These are phyloP conservation scores for Sylvicola fuscatus DNA, from an alignment of 2,888 invertebrate species.

Conservation along the genomic window DNA sequence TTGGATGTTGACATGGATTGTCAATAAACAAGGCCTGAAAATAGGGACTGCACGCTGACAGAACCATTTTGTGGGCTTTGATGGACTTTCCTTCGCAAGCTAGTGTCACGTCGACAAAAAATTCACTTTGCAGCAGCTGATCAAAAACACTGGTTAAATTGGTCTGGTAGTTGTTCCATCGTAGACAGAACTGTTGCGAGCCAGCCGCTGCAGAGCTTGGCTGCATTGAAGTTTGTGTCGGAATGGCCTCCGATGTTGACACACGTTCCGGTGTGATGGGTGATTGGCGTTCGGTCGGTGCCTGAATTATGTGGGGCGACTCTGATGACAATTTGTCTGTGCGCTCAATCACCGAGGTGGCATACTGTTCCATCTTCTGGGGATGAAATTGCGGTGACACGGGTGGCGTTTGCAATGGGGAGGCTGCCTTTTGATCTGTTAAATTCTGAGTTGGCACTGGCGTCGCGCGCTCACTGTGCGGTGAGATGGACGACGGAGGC, in stretches of 20 bases:
- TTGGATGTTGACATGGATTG: conserved; percentile 85
- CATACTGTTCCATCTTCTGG: too few species aligned
- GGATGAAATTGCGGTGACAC: too few species aligned
- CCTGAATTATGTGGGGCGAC: too few species aligned
- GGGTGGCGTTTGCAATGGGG: too few species aligned
- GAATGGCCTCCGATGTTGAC: neutral
- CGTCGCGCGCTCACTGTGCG: too few species aligned
- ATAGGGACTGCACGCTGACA: conserved; percentile 85
- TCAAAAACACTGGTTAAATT: conserved; percentile 67
- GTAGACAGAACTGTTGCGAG: conserved; percentile 69
- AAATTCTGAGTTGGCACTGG: too few species aligned
- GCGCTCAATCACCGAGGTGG: too few species aligned
- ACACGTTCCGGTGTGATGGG: too few species aligned
- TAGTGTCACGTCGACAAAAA: conserved; percentile 78
- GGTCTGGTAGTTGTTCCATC: conserved; percentile 87
- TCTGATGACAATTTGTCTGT: too few species aligned
- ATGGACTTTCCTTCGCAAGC: conserved; percentile 81
- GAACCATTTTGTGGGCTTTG: conserved; percentile 84
- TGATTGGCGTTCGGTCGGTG: too few species aligned
- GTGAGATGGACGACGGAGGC: too few species aligned
- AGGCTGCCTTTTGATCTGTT: too few species aligned
- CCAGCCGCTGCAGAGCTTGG: neutral
- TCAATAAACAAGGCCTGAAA: conserved; percentile 79
- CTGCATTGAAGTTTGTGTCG: neutral
- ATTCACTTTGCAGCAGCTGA: conserved; percentile 70